Evolutionary conservation across 2,113 vertebrate species (phyloP).

Genomic region (Coregonus clupeaformis): DNA sequence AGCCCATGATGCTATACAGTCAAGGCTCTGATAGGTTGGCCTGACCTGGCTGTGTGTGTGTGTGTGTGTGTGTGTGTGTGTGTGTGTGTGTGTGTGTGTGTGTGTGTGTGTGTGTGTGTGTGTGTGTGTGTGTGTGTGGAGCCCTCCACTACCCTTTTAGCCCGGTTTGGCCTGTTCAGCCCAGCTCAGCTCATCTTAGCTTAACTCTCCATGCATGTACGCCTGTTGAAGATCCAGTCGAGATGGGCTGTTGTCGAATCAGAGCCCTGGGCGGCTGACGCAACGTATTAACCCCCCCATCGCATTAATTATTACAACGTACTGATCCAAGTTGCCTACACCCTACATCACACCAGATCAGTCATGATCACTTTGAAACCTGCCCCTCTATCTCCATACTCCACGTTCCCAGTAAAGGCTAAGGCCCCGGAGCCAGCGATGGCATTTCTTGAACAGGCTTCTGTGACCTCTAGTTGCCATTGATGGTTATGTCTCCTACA

Average conservation of each 20-base stretch:
- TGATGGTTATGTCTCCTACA: slow-evolving; percentile 7
- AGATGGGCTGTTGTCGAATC: slow-evolving; percentile 20
- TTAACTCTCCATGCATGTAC: slow-evolving; percentile 29
- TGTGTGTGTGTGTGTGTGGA: background rate
- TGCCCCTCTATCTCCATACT: slow-evolving; percentile 5
- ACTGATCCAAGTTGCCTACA: slow-evolving; percentile 11
- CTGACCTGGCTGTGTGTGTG: no score
- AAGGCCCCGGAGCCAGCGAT: slow-evolving; percentile 8
- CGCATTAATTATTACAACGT: slow-evolving; percentile 18
- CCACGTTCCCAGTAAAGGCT: slow-evolving; percentile 18
- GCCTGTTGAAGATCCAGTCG: slow-evolving; percentile 47
- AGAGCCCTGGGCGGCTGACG: slow-evolving; percentile 21
- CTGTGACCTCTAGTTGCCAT: slow-evolving; percentile 39
- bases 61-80: no score
- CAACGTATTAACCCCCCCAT: background rate
- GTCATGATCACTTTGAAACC: slow-evolving; percentile 24
- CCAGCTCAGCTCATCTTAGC: slow-evolving; percentile 22
- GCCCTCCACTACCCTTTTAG: slow-evolving; percentile 13
- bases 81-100: background rate
- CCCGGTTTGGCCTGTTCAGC: slow-evolving; percentile 27
- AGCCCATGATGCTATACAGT: background rate
- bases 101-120: background rate
- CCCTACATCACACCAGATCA: slow-evolving; percentile 19
- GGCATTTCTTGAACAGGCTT: slow-evolving; percentile 23
- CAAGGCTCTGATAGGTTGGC: no score